Conservation (phyloP, 2,888 invertebrate genomes). For the Agapetus fuscipes region DNA sequence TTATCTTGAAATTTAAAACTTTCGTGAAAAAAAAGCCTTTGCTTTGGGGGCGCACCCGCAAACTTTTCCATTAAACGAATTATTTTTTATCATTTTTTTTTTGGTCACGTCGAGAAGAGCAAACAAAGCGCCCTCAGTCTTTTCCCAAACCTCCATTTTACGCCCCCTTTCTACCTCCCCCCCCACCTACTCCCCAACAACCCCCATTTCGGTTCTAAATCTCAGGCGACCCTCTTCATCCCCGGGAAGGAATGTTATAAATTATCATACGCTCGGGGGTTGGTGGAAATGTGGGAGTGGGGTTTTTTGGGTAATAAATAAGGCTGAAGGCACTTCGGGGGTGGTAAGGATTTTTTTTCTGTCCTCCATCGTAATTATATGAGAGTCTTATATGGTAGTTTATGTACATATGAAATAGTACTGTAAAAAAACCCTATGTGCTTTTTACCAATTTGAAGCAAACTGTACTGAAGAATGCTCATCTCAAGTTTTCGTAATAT, state of each 20-base stretch:
- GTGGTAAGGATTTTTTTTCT: no score
- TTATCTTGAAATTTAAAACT: background rate
- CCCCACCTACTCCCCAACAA: no score
- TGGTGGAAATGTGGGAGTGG: background rate
- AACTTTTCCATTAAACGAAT: background rate
- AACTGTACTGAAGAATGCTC: no score
- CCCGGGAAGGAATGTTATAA: background rate
- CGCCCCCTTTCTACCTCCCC: background rate
- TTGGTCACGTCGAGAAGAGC: background rate
- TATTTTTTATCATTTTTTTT: background rate
- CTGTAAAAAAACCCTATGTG: no score
- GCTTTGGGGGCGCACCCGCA: no score
- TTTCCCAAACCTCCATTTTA: background rate
- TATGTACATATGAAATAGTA: no score
- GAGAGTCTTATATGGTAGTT: no score
- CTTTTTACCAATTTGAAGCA: no score
- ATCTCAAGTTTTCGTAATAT: no score
- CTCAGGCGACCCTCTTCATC: background rate
- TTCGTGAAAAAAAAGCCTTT: background rate
- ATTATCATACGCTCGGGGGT: background rate
- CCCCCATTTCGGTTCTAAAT: background rate
- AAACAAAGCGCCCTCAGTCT: background rate
- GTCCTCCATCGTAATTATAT: no score
- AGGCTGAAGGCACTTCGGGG: background rate
- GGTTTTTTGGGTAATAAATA: background rate